Evolutionary conservation across 2,797 vertebrate genomes (phyloP), one percentile per base, ranked within the genome.

Genomic region (Cichlasoma orientale): DNA sequence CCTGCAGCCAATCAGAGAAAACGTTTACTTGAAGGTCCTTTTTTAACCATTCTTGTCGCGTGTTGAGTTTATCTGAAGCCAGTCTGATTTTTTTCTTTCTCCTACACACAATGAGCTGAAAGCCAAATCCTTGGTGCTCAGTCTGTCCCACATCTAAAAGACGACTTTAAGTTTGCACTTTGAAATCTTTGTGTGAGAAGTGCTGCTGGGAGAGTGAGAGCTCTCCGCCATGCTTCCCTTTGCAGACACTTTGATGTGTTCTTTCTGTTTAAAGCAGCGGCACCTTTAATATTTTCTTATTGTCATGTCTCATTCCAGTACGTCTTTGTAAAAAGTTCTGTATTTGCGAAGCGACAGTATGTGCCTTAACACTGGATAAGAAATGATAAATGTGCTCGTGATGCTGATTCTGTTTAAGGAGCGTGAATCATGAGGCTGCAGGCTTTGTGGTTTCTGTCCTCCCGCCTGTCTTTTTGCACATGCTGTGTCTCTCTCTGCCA

Each of bases 341-440:
- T 82, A 72, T 88, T 83, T 84, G 82, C 78, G 77, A 71, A 83
- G 80, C 78, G 88, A 74, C 77, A 78, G 61, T 82, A 82, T 74
- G 90, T 94, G 93, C 94, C 93, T 94, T 92, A 94, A 96, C 95
- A 96, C 95, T 96, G 95, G 95, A 96, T 85, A 86, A 88, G 80
- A 87, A 81, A 90, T 77, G 66, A 72, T 72, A 81, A 59, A 85
- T 79, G 27, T 87, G 56, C 75, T 72, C 25, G 23, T 57, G 79
- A 82, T 84, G 84, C 82, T 74, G 84, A 91, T 82, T 82, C 81
- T 88, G 78, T 83, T 63, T 44, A 10, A 72, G 7, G 36, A 66
- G 80, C 75, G 52, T 85, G 83, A 79, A 77, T 88, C 90, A 78
- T 85, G 54, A 79, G 74, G 79, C 80, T 66, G 36, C 72, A 66